phyloP scores from a whole-genome alignment of 2,888 invertebrate genomes.

The Agonopterix arenella region DNA sequence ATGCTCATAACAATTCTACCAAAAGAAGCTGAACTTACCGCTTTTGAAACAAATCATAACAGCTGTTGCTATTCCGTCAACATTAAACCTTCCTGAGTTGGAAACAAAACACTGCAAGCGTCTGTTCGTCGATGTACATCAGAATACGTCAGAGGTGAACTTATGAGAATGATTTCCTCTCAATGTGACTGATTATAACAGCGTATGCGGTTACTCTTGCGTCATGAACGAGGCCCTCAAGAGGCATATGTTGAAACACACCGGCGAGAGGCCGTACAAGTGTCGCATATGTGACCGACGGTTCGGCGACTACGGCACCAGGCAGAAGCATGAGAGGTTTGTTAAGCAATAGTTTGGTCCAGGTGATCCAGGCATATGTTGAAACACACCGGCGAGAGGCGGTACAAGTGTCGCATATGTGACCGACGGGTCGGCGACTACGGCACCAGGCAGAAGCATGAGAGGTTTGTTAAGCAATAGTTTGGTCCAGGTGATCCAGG shows the following conservation, averaged over 20 bases:
- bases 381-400: constrained; percentile 57
- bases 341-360: not conserved
- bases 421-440: constrained; percentile 56
- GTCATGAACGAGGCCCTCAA: constrained; percentile 55
- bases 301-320: constrained; percentile 56
- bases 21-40: too few relatives aligned
- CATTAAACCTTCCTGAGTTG: too few relatives aligned
- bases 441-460: constrained; percentile 61
- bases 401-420: constrained; percentile 58
- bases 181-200: constrained; percentile 11
- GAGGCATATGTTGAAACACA: constrained; percentile 62
- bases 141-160: too few relatives aligned
- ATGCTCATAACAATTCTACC: too few relatives aligned
- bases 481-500: constrained; percentile 15
- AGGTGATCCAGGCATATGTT: constrained; percentile 56
- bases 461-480: constrained; percentile 33
- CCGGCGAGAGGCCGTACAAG: constrained; percentile 58
- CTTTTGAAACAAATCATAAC: too few relatives aligned
- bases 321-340: constrained; percentile 65
- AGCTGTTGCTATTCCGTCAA: too few relatives aligned
- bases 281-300: constrained; percentile 60
- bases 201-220: constrained; percentile 55
- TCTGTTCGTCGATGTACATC: too few relatives aligned
- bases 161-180: too few relatives aligned
- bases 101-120: too few relatives aligned